Percentiles rank a stretch among this genome's conserved stretches.
These are phyloP conservation scores for Cyanoderma ruficeps DNA, from an alignment of 2,113 vertebrate genomes.

Conservation along the genomic window DNA sequence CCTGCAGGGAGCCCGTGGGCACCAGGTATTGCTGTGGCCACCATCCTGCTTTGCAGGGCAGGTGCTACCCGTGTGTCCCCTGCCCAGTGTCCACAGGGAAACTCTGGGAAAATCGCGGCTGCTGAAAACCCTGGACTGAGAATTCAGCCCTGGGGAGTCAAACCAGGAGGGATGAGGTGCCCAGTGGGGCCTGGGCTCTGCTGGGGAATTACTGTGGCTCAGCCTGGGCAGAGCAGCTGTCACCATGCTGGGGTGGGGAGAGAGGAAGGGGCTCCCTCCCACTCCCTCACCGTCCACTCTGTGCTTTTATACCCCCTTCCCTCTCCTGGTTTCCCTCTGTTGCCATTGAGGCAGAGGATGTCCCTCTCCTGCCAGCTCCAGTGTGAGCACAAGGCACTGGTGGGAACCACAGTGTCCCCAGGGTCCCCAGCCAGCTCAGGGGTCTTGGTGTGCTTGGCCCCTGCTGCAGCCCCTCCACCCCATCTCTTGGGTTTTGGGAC, in stretches of 20 bases:
- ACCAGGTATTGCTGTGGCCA: not conserved
- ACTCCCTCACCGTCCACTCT: not conserved
- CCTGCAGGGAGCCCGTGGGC: accelerated
- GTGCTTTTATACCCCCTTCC: not conserved
- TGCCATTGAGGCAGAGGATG: accelerated
- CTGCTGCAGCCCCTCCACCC: not conserved
- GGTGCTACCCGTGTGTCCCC: accelerated
- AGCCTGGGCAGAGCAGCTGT: accelerated
- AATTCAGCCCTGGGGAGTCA: not conserved
- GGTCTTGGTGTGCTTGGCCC: accelerated
- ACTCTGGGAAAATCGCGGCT: accelerated
- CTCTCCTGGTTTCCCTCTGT: not conserved
- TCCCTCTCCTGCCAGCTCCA: not conserved
- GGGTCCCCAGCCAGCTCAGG: not conserved
- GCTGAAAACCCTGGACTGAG: not conserved
- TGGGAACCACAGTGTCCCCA: not conserved
- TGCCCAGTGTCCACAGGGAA: not conserved
- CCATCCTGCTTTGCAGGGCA: accelerated
- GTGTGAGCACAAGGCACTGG: accelerated
- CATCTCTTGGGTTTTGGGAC: accelerated
- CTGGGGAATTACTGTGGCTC: not conserved
- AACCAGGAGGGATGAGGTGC: not conserved
- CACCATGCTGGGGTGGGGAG: accelerated
- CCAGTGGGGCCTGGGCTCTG: accelerated
- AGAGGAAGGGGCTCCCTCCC: not conserved